These are phyloP conservation scores for Bubo scandiacus DNA, from an alignment of 2,113 vertebrate genomes.

Conservation along the genomic window DNA sequence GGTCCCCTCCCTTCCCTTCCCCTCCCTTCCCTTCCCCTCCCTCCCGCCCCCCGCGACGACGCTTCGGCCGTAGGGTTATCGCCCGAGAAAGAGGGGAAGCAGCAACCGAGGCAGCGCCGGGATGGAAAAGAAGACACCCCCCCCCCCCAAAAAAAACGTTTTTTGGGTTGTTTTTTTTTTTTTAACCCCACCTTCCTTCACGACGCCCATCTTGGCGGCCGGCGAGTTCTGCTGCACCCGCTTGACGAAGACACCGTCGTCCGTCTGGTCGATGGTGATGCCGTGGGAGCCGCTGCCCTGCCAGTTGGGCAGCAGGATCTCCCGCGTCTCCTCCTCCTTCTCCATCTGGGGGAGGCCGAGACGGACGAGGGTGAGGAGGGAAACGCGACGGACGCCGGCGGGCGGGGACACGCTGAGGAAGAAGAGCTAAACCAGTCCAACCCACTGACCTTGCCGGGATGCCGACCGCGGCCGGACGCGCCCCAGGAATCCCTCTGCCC, in stretches of 20 bases:
- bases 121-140: not conserved
- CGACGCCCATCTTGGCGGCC: conserved; percentile 85
- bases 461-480: no score
- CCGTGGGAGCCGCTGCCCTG: conserved; percentile 87
- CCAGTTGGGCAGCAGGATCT: conserved; percentile 91
- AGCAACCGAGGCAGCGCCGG: not conserved
- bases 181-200: conserved; percentile 83
- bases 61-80: rapidly evolving
- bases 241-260: conserved; percentile 85
- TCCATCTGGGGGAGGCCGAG: conserved; percentile 78
- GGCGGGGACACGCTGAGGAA: no score
- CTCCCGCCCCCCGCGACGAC: rapidly evolving
- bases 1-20: no score
- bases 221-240: conserved; percentile 88
- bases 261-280: conserved; percentile 87
- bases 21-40: no score
- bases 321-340: conserved; percentile 86
- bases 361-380: not conserved
- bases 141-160: no score
- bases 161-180: no score
- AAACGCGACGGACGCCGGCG: no score
- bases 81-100: no score
- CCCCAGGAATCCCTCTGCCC: no score
- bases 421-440: no score
- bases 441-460: no score